Evolutionary conservation across 2,888 invertebrate species (phyloP).

Genomic region (Dione juno): DNA sequence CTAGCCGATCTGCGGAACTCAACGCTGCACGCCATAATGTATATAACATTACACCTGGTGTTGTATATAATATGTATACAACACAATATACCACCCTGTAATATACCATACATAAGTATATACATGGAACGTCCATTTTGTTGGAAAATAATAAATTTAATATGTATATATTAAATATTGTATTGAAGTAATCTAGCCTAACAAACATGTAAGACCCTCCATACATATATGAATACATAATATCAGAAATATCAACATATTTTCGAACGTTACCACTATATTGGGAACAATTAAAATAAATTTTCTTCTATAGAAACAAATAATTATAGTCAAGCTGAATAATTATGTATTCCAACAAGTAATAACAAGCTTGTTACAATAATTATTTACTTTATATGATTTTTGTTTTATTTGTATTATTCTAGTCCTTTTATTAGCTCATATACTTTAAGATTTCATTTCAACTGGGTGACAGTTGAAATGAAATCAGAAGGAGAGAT

Average conservation of each 20-base stretch:
- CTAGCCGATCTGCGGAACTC: background rate
- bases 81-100: background rate
- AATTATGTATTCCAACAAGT: slow-evolving; percentile 35
- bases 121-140: too few relatives aligned
- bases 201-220: background rate
- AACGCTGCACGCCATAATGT: background rate
- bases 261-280: slow-evolving; percentile 30
- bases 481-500: too few relatives aligned
- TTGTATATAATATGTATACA: background rate
- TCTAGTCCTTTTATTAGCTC: too few relatives aligned
- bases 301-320: slow-evolving; percentile 37
- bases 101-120: too few relatives aligned
- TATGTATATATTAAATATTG: background rate
- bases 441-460: too few relatives aligned
- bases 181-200: background rate
- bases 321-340: slow-evolving; percentile 41
- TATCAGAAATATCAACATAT: slow-evolving; percentile 24
- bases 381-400: slow-evolving; percentile 21
- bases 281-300: slow-evolving; percentile 40
- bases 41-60: background rate
- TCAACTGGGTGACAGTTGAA: too few relatives aligned
- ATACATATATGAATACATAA: slow-evolving; percentile 30
- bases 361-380: slow-evolving; percentile 27
- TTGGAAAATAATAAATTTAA: too few relatives aligned
- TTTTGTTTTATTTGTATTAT: background rate